Base-by-base conservation (phyloP, 1,140 invertebrate species). In the Tetragnatha versicolor region DNA sequence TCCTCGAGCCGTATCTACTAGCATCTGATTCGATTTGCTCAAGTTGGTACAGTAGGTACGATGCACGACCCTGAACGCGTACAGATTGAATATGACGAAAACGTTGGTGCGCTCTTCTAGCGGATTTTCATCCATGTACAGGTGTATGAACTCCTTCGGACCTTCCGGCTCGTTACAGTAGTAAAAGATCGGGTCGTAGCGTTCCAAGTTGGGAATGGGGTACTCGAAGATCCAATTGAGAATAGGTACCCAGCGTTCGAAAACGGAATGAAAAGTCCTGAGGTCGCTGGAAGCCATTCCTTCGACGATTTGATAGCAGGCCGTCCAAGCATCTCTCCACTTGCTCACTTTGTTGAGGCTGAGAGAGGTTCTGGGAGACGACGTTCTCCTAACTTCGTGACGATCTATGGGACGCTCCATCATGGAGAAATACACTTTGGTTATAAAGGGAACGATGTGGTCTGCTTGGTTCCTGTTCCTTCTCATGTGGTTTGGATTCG, bases 321-420 rank as follows among this genome's bases (percentile, higher is more conserved):
- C 9, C 1, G 37, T 66, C 63, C 63, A 66, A 5, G 27, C 12
- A 14, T 66, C 63, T 31, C 63, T 10, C 63, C 63, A 66, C 14
- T n/a, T 1, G 0, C 12, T 20, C 29, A 66, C 29, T 47, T 47
- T 66, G 3, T 37, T 29, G 14, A 2, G 10, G 1, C 6, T n/a
- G 9, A 31, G 12, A 47, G 3, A 29, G 14, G 55, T 17, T 2
- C 39, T 25, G 9, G n/a, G 20, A 9, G n/a, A 17, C 9, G 20
- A 25, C 5, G 25, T 2, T 31, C 42, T 66, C 31, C 42, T 25
- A 9, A 22, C 63, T 66, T 66, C 63, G 3, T 66, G 63, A 5
- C 31, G 33, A 42, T 63, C 60, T 3, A 63, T 39, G 12, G 20
- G 0, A 22, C 60, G 17, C 27, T 63, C 37, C 60, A 63, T 63